A percentile compares a stretch with the other conserved stretches of the same genome.
phyloP scores from a whole-genome alignment of 2,113 vertebrate species.

The Glareola pratincola region DNA sequence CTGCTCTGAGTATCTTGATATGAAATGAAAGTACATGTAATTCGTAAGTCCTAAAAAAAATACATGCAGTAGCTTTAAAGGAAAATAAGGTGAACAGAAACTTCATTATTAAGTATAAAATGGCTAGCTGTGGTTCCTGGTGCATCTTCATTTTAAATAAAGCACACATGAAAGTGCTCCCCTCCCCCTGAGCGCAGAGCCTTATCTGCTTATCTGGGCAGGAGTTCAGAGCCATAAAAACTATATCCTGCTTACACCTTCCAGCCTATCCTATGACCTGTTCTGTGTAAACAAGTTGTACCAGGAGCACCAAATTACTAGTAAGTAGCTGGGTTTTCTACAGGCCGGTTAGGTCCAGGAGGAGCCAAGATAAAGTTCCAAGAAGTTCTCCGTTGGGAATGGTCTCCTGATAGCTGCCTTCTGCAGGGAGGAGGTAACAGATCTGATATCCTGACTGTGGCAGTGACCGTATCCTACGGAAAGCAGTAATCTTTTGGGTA shows the following conservation, averaged over 20 bases:
- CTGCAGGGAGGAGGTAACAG: neutral
- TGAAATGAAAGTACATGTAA: neutral
- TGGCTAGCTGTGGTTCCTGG: neutral
- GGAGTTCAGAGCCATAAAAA: slow-evolving; percentile 62
- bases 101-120: neutral
- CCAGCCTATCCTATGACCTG: slow-evolving; percentile 43
- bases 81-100: neutral
- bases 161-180: neutral
- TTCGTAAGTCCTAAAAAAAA: neutral
- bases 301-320: slow-evolving; percentile 30
- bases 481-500: neutral
- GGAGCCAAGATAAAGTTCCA: slow-evolving; percentile 18
- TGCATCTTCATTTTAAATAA: neutral
- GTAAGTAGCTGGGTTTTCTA: neutral
- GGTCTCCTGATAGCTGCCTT: neutral
- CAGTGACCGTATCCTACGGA: neutral
- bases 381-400: neutral
- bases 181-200: neutral
- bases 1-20: neutral
- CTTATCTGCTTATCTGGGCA: slow-evolving; percentile 63
- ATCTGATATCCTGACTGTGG: neutral
- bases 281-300: slow-evolving; percentile 49
- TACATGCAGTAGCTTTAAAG: neutral
- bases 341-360: neutral
- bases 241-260: slow-evolving; percentile 55